A percentile compares a stretch with the other conserved stretches of the same genome.
Evolutionary conservation across 2,113 vertebrate species (phyloP).

Genomic region (Saimiri boliviensis): DNA sequence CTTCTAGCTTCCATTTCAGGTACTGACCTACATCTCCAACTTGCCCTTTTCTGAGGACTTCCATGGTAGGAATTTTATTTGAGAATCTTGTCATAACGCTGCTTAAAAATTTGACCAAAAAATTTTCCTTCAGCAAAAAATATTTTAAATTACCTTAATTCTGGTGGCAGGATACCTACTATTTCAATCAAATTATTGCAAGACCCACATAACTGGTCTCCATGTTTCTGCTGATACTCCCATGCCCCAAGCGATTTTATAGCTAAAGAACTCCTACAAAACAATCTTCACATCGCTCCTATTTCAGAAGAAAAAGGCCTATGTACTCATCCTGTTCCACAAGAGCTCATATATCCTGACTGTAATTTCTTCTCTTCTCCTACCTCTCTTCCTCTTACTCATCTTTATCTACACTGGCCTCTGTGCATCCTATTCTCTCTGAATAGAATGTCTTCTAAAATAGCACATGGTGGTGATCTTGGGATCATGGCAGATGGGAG

Average conservation of each 20-base stretch:
- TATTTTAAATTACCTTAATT: neutral
- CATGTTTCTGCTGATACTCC: neutral
- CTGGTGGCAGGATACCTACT: neutral
- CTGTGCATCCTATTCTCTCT: neutral
- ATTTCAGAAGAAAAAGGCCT: neutral
- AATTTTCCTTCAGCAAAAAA: neutral
- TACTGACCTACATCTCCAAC: neutral
- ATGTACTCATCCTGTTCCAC: neutral
- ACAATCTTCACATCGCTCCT: neutral
- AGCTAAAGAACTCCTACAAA: neutral
- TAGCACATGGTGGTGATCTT: neutral
- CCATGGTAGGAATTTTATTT: neutral
- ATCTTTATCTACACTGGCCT: neutral
- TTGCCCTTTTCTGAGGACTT: neutral
- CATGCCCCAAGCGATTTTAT: neutral
- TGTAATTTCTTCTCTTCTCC: neutral
- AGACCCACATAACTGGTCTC: neutral
- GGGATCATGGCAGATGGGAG: too few species aligned
- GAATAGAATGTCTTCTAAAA: neutral
- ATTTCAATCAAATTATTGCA: neutral
- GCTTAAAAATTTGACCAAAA: neutral
- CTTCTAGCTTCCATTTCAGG: neutral
- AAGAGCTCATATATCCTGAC: neutral
- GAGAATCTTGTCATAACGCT: neutral
- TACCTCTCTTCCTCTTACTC: neutral